Percentiles rank a stretch among this genome's conserved stretches.
These are phyloP conservation scores for Poliocrania exsul DNA, from an alignment of 2,797 vertebrate species.

Conservation along the genomic window DNA sequence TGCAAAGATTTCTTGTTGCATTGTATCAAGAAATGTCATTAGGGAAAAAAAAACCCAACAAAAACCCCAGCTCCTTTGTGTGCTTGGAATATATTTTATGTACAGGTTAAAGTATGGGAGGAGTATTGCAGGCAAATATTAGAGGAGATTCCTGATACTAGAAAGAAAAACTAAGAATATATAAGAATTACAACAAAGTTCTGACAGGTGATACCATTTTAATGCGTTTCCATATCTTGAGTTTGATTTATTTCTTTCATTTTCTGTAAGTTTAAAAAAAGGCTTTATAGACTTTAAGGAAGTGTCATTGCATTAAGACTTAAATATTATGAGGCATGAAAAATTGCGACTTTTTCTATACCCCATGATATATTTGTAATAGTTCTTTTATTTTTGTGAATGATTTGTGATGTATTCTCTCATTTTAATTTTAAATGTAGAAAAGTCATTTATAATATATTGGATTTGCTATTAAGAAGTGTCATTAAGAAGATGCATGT, in stretches of 20 bases:
- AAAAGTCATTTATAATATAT: not conserved
- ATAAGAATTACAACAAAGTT: not conserved
- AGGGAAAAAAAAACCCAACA: not conserved
- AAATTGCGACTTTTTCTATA: not conserved
- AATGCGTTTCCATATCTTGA: not conserved
- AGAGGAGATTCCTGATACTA: not conserved
- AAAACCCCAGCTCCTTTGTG: not conserved
- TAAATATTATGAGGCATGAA: not conserved
- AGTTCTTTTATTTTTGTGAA: constrained; percentile 1
- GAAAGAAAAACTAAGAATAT: not conserved
- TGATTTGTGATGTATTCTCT: not conserved
- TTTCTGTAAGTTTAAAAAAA: not conserved
- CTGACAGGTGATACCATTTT: not conserved
- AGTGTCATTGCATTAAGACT: not conserved
- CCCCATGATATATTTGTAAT: not conserved
- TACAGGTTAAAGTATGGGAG: not conserved
- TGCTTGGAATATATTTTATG: not conserved
- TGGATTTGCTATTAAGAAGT: not conserved
- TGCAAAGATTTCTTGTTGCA: not conserved
- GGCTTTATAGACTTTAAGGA: not conserved
- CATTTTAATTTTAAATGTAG: constrained; percentile 23
- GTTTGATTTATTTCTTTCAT: constrained; percentile 39
- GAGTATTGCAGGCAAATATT: not conserved
- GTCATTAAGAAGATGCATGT: not conserved
- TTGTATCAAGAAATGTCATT: not conserved